These are phyloP conservation scores for Hozukius guyotensis DNA, from an alignment of 2,797 vertebrate species.

Conservation along the genomic window DNA sequence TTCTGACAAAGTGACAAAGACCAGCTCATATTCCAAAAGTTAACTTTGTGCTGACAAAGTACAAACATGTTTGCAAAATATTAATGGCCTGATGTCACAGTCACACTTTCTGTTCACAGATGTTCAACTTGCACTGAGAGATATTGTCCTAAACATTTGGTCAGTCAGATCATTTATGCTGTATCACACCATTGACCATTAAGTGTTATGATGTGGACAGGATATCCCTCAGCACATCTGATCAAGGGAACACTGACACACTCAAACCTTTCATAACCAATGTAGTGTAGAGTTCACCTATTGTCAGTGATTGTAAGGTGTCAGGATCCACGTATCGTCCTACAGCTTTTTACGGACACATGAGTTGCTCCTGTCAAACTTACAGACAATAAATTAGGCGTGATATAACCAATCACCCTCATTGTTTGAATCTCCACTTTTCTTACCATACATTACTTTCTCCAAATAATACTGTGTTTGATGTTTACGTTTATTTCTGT, in stretches of 20 bases:
- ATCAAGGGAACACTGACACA: background rate
- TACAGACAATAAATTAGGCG: background rate
- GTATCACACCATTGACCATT: background rate
- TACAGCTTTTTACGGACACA: background rate
- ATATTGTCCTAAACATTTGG: constrained; percentile 25
- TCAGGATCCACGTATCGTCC: background rate
- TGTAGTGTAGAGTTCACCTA: background rate
- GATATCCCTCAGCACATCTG: background rate
- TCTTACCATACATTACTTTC: background rate
- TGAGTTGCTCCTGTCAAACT: background rate
- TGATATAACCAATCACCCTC: background rate
- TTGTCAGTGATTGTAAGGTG: background rate
- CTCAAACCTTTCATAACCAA: background rate
- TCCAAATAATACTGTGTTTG: background rate
- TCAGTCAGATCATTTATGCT: constrained; percentile 30
- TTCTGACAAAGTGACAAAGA: background rate
- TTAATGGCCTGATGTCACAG: constrained; percentile 36
- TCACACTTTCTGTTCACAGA: constrained; percentile 31
- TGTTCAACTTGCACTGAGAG: constrained; percentile 10
- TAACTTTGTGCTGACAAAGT: constrained; percentile 9
- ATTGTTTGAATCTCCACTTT: background rate
- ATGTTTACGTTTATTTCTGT: background rate
- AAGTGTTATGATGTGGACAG: background rate
- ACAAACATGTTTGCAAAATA: constrained; percentile 24
- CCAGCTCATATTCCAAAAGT: background rate